Base-by-base conservation (phyloP, 2,797 vertebrate genomes). In the Vireo griseus region DNA sequence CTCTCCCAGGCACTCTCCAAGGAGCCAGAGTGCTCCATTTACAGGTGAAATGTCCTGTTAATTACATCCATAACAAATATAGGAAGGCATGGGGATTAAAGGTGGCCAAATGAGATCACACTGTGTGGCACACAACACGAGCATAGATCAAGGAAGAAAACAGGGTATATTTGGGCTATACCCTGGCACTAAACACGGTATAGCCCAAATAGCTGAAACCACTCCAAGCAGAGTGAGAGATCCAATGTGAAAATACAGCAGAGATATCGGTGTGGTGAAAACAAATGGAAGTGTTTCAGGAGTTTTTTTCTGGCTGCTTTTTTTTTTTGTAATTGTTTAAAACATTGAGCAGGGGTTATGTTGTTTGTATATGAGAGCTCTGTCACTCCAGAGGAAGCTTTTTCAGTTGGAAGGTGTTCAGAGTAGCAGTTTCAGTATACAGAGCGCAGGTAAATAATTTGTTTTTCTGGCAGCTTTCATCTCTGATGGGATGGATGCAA, bases 1-100 rank as follows among this genome's bases (percentile, higher is more conserved):
- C 16, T 90, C 72, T 88, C 93, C 95, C 21, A 77, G 89, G 47
- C 97, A 90, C 18, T 57, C 80, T 33, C 48, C 54, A 7, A 97
- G 97, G 95, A 97, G 81, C 86, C 98, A 98, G 44, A 96, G 97
- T 13, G 83, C 97, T 44, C 99, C 99, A 5, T 99, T 99, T 95
- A 99, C 99, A 97, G 99, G 99, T 99, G 76, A 97, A 94, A n/a
- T 20, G 13, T 96, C 63, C 58, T 90, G 16, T 77, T 90, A 55
- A 45, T 88, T 86, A 25, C 13, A 2, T 75, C 21, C 3, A 1
- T 71, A 62, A 44, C 42, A 86, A 72, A 47, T 48, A 16, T 9
- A 47, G 52, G 39, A 83, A 81, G 39, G 42, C 22, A 13, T 13
- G 29, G 16, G 47, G 44, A 40, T 83, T 68, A 63, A 72, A 65